These are phyloP conservation scores for Macrosoma leucophasiata DNA, from an alignment of 2,888 invertebrate genomes.

Conservation along the genomic window DNA sequence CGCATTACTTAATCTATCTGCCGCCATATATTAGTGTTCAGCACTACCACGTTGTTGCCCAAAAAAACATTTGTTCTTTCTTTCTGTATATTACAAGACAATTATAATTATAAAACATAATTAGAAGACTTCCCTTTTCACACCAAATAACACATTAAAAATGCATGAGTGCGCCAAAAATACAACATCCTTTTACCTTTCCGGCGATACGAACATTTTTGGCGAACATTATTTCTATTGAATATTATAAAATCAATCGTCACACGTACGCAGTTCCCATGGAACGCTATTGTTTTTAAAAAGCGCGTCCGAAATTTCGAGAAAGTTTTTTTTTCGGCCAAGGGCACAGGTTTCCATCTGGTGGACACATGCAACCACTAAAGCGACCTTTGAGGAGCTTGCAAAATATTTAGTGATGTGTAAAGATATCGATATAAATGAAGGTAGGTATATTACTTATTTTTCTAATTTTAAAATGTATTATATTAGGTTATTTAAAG, in stretches of 20 bases:
- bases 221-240: conserved; percentile 8
- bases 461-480: too few species aligned
- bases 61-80: too few species aligned
- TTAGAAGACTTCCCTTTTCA: conserved; percentile 5
- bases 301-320: conserved; percentile 38
- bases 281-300: conserved; percentile 48
- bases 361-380: conserved; percentile 56
- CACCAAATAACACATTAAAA: conserved; percentile 4
- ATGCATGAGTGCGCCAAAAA: too few species aligned
- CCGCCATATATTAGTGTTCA: too few species aligned
- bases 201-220: conserved; percentile 5
- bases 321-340: conserved; percentile 42
- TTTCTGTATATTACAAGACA: conserved; percentile 1
- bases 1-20: too few species aligned
- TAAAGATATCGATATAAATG: conserved; percentile 23
- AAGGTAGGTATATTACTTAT: too few species aligned
- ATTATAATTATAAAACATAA: background rate
- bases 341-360: conserved; percentile 55
- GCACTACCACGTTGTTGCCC: too few species aligned
- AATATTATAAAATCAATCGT: conserved; percentile 15
- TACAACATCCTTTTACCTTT: too few species aligned
- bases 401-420: conserved; percentile 50
- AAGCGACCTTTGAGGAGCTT: conserved; percentile 50
- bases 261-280: conserved; percentile 24
- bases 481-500: too few species aligned